Evolutionary conservation across 2,797 vertebrate species (phyloP).

Genomic region (Siniperca obscura): DNA sequence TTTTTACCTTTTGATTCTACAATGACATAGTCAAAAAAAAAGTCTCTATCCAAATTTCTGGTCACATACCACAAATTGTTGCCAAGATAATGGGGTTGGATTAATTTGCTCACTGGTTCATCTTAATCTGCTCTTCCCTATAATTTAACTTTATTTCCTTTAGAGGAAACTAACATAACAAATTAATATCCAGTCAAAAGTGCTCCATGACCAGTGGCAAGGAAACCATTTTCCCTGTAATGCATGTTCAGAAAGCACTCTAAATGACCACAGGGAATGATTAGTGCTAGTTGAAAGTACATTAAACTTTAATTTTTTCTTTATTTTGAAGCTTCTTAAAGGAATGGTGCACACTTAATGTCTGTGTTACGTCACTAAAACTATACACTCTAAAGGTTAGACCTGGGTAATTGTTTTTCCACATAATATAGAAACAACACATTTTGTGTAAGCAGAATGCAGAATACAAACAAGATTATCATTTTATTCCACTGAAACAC

Average conservation of each 20-base stretch:
- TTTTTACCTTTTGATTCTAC: not conserved
- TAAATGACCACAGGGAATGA: constrained; percentile 27
- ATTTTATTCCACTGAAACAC: constrained; percentile 18
- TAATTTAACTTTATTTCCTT: not conserved
- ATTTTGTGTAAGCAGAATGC: not conserved
- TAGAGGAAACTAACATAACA: constrained; percentile 16
- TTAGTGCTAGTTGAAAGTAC: constrained; percentile 28
- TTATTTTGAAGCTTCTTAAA: constrained; percentile 17
- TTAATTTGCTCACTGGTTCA: not conserved
- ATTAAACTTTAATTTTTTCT: constrained; percentile 44
- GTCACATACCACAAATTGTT: not conserved
- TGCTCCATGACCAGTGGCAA: constrained; percentile 15
- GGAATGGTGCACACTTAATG: constrained; percentile 5
- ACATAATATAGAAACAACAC: not conserved
- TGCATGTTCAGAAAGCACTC: constrained; percentile 7
- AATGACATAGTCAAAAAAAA: not conserved
- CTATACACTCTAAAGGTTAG: constrained; percentile 8
- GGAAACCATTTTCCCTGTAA: constrained; percentile 22
- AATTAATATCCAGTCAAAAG: constrained; percentile 25
- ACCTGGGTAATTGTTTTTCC: constrained; percentile 27
- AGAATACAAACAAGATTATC: constrained; percentile 2
- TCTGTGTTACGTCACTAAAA: not conserved
- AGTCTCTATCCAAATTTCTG: not conserved
- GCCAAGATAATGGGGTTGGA: not conserved
- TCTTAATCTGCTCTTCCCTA: not conserved